Evolutionary conservation across 2,113 vertebrate genomes (phyloP).

Genomic region (Mohoua ochrocephala): DNA sequence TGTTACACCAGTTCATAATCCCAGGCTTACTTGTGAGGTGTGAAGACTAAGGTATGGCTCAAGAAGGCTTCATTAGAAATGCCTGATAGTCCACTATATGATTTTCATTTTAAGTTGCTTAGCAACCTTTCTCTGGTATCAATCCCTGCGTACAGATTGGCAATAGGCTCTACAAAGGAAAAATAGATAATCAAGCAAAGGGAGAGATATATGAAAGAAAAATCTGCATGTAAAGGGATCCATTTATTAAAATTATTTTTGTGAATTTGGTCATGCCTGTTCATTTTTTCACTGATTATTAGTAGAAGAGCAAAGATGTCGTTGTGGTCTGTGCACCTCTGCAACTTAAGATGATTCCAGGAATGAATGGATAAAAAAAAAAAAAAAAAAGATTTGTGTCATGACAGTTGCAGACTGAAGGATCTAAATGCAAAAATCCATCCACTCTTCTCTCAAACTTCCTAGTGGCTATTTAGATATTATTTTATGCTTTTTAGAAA

Average conservation of each 20-base stretch:
- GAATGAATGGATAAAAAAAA: neutral
- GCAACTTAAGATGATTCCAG: neutral
- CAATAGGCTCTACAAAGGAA: neutral
- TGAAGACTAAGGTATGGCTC: neutral
- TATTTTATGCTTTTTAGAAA: neutral
- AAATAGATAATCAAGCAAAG: neutral
- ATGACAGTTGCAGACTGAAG: neutral
- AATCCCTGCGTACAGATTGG: neutral
- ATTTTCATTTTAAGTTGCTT: conserved; percentile 53
- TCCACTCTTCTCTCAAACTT: neutral
- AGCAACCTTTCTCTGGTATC: conserved; percentile 39
- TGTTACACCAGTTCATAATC: neutral
- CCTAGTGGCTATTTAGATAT: neutral
- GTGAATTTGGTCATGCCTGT: neutral
- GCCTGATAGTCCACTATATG: neutral
- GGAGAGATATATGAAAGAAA: neutral
- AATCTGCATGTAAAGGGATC: neutral
- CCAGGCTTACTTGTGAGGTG: neutral
- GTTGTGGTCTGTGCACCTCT: neutral
- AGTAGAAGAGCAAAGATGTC: neutral
- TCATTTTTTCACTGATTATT: neutral
- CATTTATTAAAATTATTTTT: neutral
- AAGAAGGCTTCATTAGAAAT: neutral
- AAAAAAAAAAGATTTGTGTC: neutral
- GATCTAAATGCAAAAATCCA: neutral